Evolutionary conservation across 2,888 invertebrate species (phyloP).

Genomic region (Acleris emargana): DNA sequence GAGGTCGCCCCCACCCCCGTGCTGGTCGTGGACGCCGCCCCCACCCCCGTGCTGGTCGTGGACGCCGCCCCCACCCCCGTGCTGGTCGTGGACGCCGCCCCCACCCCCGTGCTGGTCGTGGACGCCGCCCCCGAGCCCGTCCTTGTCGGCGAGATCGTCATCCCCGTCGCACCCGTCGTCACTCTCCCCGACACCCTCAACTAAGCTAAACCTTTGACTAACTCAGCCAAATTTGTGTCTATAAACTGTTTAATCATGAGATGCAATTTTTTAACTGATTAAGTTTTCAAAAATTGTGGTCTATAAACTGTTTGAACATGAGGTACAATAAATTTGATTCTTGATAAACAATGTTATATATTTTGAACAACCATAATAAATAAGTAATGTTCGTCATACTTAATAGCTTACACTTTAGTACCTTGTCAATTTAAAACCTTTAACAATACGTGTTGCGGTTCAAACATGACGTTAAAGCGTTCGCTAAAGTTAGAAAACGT

Average conservation of each 20-base stretch:
- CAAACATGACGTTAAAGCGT: no score
- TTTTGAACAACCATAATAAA: no score
- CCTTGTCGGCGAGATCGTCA: constrained; percentile 36
- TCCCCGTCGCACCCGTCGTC: constrained; percentile 42
- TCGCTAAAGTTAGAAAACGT: no score
- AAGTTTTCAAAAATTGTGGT: constrained; percentile 20
- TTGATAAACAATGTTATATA: neutral
- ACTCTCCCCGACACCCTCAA: constrained; percentile 53
- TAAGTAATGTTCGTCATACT: no score
- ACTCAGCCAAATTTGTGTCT: constrained; percentile 16
- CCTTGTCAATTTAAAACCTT: no score
- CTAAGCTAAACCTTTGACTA: constrained; percentile 42
- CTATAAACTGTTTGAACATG: constrained; percentile 37
- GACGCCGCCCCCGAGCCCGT: constrained; percentile 30
- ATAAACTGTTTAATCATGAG: constrained; percentile 33
- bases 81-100: constrained; percentile 45
- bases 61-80: constrained; percentile 52
- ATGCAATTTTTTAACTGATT: constrained; percentile 12
- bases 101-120: constrained; percentile 9
- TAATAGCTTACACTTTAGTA: no score
- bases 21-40: constrained; percentile 36
- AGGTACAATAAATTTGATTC: constrained; percentile 34
- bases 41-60: constrained; percentile 44
- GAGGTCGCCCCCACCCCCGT: constrained; percentile 31
- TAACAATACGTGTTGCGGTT: no score